Conservation (phyloP, 2,113 vertebrate species). For the Canis aureus region DNA sequence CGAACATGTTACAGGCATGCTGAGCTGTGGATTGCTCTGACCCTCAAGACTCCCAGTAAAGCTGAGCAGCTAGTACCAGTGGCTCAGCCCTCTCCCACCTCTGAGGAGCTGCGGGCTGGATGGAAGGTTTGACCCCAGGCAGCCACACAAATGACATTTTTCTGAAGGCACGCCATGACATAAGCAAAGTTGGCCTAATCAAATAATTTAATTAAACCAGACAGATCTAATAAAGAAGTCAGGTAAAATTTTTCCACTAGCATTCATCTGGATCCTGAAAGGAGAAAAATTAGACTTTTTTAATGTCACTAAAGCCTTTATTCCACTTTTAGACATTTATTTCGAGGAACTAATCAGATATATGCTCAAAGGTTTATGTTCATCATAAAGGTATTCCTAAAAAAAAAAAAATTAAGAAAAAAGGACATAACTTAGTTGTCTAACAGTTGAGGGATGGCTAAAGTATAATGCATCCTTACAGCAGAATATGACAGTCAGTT, state of each 20-base stretch:
- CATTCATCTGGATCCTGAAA: not conserved
- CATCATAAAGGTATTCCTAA: not conserved
- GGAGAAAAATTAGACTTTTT: not conserved
- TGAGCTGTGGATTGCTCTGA: fast-evolving
- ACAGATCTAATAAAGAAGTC: not conserved
- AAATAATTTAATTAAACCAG: not conserved
- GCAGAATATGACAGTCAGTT: not conserved
- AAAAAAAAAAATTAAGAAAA: not conserved
- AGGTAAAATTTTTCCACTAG: not conserved
- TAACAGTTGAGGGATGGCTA: no score
- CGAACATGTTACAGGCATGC: not conserved
- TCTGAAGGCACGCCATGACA: not conserved
- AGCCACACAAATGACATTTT: not conserved
- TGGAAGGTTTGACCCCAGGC: not conserved
- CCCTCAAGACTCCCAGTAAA: not conserved
- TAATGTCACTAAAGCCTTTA: not conserved
- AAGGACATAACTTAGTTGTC: not conserved
- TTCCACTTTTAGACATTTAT: not conserved
- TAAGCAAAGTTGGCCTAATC: not conserved
- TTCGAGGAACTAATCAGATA: not conserved
- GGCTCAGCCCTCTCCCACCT: not conserved
- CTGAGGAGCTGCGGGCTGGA: not conserved
- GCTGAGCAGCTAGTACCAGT: not conserved
- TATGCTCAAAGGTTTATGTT: not conserved
- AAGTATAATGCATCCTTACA: not conserved